These are phyloP conservation scores for Rhincodon typus DNA, from an alignment of 2,797 vertebrate species.

Conservation along the genomic window DNA sequence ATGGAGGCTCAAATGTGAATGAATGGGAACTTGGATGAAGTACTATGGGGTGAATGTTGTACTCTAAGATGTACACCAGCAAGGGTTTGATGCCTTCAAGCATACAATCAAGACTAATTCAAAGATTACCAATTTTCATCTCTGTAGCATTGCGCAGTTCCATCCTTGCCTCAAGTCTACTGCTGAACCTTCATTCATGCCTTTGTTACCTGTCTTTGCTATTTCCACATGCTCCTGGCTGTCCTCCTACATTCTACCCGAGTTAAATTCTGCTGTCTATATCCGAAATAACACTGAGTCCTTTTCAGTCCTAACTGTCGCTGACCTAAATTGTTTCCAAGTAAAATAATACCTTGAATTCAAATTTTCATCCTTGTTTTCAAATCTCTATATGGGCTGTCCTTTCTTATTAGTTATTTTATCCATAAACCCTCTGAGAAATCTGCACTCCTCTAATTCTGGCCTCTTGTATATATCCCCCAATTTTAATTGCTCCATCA, in stretches of 20 bases:
- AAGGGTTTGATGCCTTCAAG: not conserved
- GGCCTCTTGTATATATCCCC: not conserved
- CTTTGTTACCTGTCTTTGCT: not conserved
- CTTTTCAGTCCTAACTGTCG: not conserved
- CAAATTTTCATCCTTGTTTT: not conserved
- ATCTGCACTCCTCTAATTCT: not conserved
- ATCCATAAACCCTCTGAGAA: not conserved
- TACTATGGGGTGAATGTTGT: not conserved
- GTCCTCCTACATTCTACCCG: not conserved
- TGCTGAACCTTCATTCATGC: not conserved
- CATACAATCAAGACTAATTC: not conserved
- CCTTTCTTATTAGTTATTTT: not conserved
- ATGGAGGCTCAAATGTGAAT: not conserved
- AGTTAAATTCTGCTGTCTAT: not conserved
- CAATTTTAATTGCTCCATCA: not conserved
- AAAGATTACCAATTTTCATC: not conserved
- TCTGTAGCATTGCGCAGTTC: not conserved
- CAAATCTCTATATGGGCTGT: not conserved
- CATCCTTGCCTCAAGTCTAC: not conserved
- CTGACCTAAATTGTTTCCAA: not conserved
- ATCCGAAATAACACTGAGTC: not conserved
- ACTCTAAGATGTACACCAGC: not conserved
- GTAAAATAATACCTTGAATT: not conserved
- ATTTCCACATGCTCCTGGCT: not conserved
- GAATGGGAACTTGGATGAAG: not conserved